phyloP scores from a whole-genome alignment of 2,888 invertebrate genomes.

The Leptinotarsa rubiginosa region DNA sequence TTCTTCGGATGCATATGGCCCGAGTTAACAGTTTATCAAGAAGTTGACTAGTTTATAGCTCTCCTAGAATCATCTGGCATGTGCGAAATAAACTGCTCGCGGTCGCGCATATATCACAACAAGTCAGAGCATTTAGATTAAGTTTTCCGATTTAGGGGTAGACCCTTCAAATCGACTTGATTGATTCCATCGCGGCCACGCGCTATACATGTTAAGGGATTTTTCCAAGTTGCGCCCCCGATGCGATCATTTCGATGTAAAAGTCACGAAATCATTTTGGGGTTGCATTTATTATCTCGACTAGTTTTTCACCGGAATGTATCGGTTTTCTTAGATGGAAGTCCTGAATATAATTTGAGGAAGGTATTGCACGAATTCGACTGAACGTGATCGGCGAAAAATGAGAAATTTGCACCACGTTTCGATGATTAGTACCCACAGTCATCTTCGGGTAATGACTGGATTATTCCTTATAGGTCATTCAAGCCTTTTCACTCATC shows the following conservation, averaged over 20 bases:
- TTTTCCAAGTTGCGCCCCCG: slow-evolving; percentile 28
- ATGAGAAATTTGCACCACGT: no score
- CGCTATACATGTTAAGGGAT: slow-evolving; percentile 56
- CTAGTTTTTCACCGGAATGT: neutral
- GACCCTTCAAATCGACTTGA: slow-evolving; percentile 59
- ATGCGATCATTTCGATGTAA: slow-evolving; percentile 7
- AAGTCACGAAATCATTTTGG: slow-evolving; percentile 21
- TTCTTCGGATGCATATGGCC: slow-evolving; percentile 39
- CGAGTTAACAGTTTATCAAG: slow-evolving; percentile 57
- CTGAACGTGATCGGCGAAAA: no score
- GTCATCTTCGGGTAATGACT: no score
- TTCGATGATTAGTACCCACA: no score
- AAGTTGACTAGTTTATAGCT: slow-evolving; percentile 59
- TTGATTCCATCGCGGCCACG: slow-evolving; percentile 58
- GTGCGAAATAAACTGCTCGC: slow-evolving; percentile 60
- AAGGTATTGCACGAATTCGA: no score
- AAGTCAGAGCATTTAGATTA: slow-evolving; percentile 60
- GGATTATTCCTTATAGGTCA: no score
- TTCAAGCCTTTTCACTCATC: no score
- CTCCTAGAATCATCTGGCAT: slow-evolving; percentile 58
- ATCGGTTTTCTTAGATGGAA: neutral
- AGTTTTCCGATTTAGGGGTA: slow-evolving; percentile 58
- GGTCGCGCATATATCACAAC: slow-evolving; percentile 60
- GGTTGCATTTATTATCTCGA: neutral
- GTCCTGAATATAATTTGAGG: no score